A percentile compares a stretch with the other conserved stretches of the same genome.
Conservation (phyloP, 2,888 invertebrate genomes). For the Suillia variegata region DNA sequence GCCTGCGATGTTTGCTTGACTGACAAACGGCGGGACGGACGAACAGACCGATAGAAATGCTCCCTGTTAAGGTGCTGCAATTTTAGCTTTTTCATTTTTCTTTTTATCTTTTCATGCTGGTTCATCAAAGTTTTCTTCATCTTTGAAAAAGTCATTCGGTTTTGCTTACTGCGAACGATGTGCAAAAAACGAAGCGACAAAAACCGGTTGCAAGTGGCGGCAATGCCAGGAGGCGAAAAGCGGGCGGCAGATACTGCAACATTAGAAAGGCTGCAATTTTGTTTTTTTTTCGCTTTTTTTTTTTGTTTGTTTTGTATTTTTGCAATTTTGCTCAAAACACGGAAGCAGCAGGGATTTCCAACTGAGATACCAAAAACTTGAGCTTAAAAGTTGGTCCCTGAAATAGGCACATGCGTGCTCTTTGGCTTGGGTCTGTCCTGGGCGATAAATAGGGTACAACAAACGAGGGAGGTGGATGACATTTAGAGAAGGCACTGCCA, state of each 20-base stretch:
- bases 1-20: no score
- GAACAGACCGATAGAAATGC: neutral
- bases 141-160: no score
- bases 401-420: constrained; percentile 1
- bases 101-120: no score
- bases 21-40: no score
- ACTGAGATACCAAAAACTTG: neutral
- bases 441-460: no score
- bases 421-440: no score
- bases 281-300: neutral
- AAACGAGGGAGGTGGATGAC: no score
- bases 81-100: no score
- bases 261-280: neutral
- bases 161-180: neutral
- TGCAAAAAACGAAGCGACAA: neutral
- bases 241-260: no score
- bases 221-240: no score
- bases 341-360: no score
- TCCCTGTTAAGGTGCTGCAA: neutral
- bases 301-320: neutral
- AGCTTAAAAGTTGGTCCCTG: neutral
- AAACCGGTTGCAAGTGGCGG: neutral
- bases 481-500: neutral
- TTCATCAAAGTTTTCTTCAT: no score
- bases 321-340: neutral